These are phyloP conservation scores for Lophochroa leadbeateri DNA, from an alignment of 2,113 vertebrate species.

Conservation along the genomic window DNA sequence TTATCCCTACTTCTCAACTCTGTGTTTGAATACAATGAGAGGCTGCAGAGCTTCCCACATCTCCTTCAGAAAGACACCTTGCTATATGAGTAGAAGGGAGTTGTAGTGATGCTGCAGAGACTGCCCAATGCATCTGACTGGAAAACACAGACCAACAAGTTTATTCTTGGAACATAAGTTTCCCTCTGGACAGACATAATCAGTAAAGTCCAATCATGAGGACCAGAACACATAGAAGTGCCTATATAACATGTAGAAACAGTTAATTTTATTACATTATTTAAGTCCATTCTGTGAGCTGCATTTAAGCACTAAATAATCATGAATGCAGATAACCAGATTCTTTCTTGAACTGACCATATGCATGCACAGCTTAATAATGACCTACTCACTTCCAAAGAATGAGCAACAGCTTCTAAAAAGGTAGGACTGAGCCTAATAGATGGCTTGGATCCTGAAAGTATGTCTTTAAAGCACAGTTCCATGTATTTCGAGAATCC, in stretches of 20 bases:
- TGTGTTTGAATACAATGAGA: background rate
- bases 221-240: background rate
- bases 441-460: background rate
- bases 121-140: background rate
- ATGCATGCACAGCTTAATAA: background rate
- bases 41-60: background rate
- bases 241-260: background rate
- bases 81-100: background rate
- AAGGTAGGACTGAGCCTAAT: background rate
- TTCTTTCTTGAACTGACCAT: background rate
- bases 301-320: background rate
- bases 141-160: background rate
- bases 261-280: background rate
- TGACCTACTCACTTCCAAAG: background rate
- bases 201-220: background rate
- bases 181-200: background rate
- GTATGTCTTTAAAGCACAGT: background rate
- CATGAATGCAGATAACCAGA: background rate
- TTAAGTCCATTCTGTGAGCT: background rate
- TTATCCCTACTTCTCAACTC: background rate
- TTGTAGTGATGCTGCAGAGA: background rate
- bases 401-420: background rate
- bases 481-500: background rate
- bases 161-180: background rate
- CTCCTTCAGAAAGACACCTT: background rate